These are phyloP conservation scores for Mellilla xanthometata DNA, from an alignment of 2,888 invertebrate species.

Conservation along the genomic window DNA sequence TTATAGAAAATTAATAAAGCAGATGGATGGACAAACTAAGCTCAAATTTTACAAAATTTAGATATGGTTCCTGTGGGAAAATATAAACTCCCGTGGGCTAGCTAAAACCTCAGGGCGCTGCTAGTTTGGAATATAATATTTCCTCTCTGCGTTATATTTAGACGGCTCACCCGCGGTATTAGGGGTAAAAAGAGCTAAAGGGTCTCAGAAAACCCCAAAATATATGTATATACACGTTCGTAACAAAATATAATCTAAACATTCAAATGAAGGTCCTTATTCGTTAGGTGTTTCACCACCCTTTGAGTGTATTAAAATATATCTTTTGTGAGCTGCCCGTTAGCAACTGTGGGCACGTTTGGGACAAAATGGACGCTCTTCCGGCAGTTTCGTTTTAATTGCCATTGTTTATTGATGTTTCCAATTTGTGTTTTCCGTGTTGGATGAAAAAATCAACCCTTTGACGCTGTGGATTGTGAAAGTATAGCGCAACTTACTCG, in stretches of 20 bases:
- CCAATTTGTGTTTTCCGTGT: constrained; percentile 30
- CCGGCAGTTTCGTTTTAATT: constrained; percentile 36
- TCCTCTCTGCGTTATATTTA: constrained; percentile 17
- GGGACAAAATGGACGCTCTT: constrained; percentile 34
- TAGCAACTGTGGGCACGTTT: constrained; percentile 18
- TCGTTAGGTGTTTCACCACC: constrained; percentile 34
- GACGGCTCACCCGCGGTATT: constrained; percentile 22
- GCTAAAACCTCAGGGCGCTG: neutral
- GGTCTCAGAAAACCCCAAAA: constrained; percentile 29
- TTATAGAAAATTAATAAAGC: no score
- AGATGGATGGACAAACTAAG: no score
- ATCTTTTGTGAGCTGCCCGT: constrained; percentile 31
- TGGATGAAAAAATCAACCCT: constrained; percentile 20
- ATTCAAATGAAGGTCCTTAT: constrained; percentile 37
- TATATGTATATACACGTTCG: no score
- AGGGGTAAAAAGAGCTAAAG: constrained; percentile 34
- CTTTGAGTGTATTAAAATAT: constrained; percentile 34
- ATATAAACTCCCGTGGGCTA: no score
- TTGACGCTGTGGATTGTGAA: constrained; percentile 16
- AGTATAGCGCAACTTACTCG: no score
- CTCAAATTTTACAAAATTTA: no score
- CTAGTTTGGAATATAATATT: constrained; percentile 11
- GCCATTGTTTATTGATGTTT: constrained; percentile 34
- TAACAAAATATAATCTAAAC: constrained; percentile 36
- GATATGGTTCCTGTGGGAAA: no score